Conservation (phyloP, 2,888 invertebrate species). For the Macrosiphum euphorbiae region DNA sequence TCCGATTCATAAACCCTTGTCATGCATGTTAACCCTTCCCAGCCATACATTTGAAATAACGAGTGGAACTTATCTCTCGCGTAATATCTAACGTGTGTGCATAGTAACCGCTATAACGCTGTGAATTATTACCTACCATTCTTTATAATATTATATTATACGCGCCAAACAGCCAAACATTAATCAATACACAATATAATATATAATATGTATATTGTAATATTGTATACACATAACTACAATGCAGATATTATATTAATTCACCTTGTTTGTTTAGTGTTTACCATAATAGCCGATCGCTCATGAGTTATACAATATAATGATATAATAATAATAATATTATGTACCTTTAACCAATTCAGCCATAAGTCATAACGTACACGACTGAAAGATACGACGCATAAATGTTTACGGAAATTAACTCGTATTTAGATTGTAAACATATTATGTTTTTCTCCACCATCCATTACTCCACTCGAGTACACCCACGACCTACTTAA, state of each 20-base stretch:
- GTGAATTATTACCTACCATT: conserved; percentile 29
- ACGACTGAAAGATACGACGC: neutral
- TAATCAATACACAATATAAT: neutral
- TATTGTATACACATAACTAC: neutral
- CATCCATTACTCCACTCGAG: neutral
- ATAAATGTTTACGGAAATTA: neutral
- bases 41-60: conserved; percentile 42
- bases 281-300: neutral
- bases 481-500: neutral
- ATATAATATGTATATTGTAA: neutral
- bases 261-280: neutral
- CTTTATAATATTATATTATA: conserved; percentile 6
- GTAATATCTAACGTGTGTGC: conserved; percentile 23
- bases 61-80: conserved; percentile 40
- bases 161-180: conserved; percentile 21
- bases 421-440: neutral
- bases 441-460: neutral
- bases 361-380: neutral
- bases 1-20: conserved; percentile 38
- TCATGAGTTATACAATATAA: neutral
- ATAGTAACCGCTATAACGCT: neutral
- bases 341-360: neutral
- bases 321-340: neutral
- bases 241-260: neutral
- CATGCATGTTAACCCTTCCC: conserved; percentile 39